Base-by-base conservation (phyloP, 2,888 invertebrate genomes). In the Chloroclysta siterata region DNA sequence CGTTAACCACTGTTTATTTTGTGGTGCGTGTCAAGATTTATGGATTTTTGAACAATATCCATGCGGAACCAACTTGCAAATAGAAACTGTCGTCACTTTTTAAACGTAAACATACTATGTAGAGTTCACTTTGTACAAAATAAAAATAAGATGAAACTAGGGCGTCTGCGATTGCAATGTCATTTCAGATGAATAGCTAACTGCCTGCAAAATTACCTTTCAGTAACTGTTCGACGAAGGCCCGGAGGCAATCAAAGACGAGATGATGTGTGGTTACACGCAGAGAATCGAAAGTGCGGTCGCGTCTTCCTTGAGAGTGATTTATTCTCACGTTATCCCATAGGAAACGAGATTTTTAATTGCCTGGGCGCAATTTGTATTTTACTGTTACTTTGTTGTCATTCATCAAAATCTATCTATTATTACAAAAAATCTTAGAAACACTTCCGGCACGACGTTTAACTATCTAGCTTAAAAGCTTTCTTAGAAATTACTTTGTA, bases 241-340 rank as follows among this genome's bases (percentile, higher is more conserved):
- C 71, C 74, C 66, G 53, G 65, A 68, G 73, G 77, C 72, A 51
- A 57, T 53, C 61, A 52, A 48, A 68, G 63, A 66, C 52, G 50
- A 48, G 44, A 53, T 53, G 56, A 39, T 52, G 51, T 63, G 62
- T 65, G 65, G 73, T 73, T 76, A 71, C 69, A 63, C 65, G 66
- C 66, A 80, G 77, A 82, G 84, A 87, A 87, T 84, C 76, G 83
- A 87, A 86, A 85, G 86, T 82, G 73, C 75, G 76, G 75, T 65
- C 75, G 74, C 72, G 62, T 81, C 81, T 81, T 79, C 80, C 79
- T 77, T 65, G 60, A 70, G 74, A 72, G 75, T 75, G 72, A 74
- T 65, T 72, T 72, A 73, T 75, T 68, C 74, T 72, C 77, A 75
- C 71, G 76, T 75, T 73, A 73, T 69, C 71, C 72, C 46, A 46